Conservation (phyloP, 2,113 vertebrate genomes). For the Cyanistes caeruleus region DNA sequence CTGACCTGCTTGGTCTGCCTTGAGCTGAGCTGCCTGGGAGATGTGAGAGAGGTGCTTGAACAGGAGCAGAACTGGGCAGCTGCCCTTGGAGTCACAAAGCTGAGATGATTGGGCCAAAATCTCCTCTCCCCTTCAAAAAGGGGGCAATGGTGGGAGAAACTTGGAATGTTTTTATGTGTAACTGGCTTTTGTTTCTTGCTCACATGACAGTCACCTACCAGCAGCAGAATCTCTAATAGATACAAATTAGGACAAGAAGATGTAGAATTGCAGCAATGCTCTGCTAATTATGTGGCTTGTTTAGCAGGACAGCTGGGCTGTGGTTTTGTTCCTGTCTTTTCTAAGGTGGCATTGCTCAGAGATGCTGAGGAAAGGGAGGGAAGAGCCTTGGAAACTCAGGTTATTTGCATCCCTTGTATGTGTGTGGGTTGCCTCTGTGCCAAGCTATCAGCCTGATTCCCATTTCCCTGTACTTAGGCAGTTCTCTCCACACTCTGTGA, state of each 20-base stretch:
- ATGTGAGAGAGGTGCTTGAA: background rate
- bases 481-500: background rate
- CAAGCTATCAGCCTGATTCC: fast-evolving
- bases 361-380: background rate
- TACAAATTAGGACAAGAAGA: background rate
- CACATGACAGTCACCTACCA: background rate
- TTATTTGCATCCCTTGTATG: background rate
- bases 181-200: background rate
- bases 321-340: background rate
- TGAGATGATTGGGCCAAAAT: background rate
- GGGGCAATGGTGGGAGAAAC: background rate
- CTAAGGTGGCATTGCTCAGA: background rate
- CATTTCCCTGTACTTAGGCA: background rate
- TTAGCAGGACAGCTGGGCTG: background rate
- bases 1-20: background rate
- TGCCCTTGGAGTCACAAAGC: background rate
- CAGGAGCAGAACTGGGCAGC: background rate
- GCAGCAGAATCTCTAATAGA: background rate
- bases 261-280: background rate
- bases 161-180: background rate
- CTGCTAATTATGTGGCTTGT: background rate
- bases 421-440: background rate
- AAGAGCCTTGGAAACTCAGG: background rate
- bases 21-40: background rate
- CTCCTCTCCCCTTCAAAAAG: background rate